phyloP scores from a whole-genome alignment of 2,888 invertebrate genomes.

The Aleiodes leptofemur region DNA sequence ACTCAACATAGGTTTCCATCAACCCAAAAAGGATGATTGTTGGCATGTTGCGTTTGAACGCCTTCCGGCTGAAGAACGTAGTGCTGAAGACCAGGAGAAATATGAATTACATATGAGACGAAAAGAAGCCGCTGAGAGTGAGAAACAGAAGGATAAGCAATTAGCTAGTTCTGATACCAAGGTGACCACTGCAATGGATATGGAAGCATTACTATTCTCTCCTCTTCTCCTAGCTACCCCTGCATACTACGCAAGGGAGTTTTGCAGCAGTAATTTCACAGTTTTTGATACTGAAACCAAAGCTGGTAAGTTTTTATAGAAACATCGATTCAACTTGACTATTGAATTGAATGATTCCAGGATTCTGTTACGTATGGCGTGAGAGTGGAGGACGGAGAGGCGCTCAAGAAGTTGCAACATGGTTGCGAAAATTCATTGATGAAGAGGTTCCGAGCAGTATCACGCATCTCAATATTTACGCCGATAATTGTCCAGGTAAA shows the following conservation, averaged over 20 bases:
- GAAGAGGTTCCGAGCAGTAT: background rate
- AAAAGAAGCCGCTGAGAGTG: background rate
- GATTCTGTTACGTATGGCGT: background rate
- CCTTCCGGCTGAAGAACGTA: background rate
- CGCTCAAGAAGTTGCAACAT: background rate
- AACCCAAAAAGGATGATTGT: conserved; percentile 8
- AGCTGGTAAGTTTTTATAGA: background rate
- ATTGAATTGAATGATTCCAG: background rate
- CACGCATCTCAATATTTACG: background rate
- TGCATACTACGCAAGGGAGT: background rate
- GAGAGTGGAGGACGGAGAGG: background rate
- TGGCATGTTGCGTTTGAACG: background rate
- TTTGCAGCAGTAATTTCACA: background rate
- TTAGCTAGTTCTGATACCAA: background rate
- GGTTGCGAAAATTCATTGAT: background rate
- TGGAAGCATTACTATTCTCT: background rate
- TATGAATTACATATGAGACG: background rate
- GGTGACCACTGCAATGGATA: background rate
- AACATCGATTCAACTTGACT: too few species aligned
- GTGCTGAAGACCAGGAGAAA: background rate
- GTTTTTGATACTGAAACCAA: background rate
- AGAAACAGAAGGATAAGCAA: too few species aligned
- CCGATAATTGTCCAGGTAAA: conserved; percentile 4
- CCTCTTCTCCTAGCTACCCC: background rate
- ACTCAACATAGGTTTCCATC: background rate